phyloP scores from a whole-genome alignment of 2,113 vertebrate genomes.

The Amblyopsis rosae region DNA sequence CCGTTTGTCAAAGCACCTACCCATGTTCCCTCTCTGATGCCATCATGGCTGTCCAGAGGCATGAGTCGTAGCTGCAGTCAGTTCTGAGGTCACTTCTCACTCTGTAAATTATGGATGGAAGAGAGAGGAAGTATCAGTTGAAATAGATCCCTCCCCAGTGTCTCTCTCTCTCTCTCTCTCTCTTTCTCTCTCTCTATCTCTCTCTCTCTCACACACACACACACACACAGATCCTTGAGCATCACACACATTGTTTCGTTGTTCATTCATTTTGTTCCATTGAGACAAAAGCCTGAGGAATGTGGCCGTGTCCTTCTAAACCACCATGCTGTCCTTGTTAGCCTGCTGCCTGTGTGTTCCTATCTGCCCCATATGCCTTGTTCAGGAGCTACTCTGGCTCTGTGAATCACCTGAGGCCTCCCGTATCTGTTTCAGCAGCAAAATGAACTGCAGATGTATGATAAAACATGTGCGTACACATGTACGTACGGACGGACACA shows the following conservation, averaged over 20 bases:
- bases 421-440: constrained; percentile 8
- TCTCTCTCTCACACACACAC: constrained; percentile 12
- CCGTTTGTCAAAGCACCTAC: too few relatives aligned
- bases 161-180: too few relatives aligned
- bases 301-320: constrained; percentile 46
- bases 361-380: constrained; percentile 2
- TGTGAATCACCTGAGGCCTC: constrained; percentile 25
- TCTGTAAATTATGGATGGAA: constrained; percentile 73
- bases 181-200: neutral
- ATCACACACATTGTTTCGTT: constrained; percentile 34
- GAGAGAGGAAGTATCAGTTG: constrained; percentile 48
- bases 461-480: neutral
- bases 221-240: constrained; percentile 29
- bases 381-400: constrained; percentile 24
- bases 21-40: neutral
- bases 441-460: constrained; percentile 27
- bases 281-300: constrained; percentile 48
- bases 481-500: constrained; percentile 1
- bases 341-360: neutral
- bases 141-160: constrained; percentile 69
- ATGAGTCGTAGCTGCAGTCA: constrained; percentile 30
- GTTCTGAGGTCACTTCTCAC: constrained; percentile 60
- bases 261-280: constrained; percentile 40
- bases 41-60: neutral
- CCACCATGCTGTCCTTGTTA: constrained; percentile 18